Evolutionary conservation across 2,113 vertebrate genomes (phyloP).

Genomic region (Myiozetetes cayanensis): DNA sequence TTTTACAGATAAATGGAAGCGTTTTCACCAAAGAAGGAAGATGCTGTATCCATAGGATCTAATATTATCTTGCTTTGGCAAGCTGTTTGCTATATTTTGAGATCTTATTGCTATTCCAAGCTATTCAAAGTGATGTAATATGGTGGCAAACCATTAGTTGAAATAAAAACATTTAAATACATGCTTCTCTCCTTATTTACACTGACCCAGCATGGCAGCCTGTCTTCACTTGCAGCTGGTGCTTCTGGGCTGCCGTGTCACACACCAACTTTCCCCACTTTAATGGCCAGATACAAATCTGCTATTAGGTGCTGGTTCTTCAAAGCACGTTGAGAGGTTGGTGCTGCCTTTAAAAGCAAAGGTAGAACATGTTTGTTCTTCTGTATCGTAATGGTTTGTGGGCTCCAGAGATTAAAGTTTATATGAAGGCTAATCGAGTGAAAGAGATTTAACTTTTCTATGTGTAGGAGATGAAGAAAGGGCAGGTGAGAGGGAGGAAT

Average conservation of each 20-base stretch:
- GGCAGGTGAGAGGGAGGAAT: background rate
- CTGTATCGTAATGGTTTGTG: rapidly evolving
- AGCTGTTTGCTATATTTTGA: conserved; percentile 77
- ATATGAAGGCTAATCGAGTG: background rate
- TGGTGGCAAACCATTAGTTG: conserved; percentile 73
- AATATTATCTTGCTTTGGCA: conserved; percentile 77
- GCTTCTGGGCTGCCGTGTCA: background rate
- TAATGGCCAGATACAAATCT: background rate
- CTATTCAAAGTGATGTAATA: conserved; percentile 76
- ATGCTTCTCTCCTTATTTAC: background rate
- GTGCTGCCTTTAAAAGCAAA: background rate
- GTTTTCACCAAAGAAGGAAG: conserved; percentile 70
- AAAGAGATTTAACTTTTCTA: background rate
- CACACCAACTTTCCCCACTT: background rate
- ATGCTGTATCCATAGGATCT: conserved; percentile 66
- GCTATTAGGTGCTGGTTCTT: background rate
- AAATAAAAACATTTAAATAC: conserved; percentile 78
- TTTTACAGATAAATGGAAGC: conserved; percentile 67
- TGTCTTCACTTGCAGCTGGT: background rate
- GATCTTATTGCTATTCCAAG: conserved; percentile 73
- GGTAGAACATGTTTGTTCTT: background rate
- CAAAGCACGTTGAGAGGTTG: background rate
- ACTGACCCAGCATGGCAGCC: background rate
- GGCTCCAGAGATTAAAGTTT: background rate
- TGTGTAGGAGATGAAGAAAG: background rate